A percentile compares a stretch with the other conserved stretches of the same genome.
Conservation (phyloP, 2,113 vertebrate species). For the Corydoras maculifer region DNA sequence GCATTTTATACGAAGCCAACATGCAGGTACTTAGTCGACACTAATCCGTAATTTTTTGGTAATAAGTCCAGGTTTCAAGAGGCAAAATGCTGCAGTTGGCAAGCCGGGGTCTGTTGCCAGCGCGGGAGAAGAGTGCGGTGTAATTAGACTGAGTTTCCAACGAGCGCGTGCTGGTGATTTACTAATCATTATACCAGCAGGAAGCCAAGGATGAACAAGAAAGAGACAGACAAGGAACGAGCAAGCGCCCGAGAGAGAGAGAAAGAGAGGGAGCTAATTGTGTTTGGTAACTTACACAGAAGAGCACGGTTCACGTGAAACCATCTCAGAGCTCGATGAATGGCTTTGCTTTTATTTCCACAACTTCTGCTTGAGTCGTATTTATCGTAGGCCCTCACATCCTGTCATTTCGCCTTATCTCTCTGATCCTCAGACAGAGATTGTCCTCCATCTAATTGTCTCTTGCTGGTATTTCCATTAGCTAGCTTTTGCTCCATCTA, state of each 20-base stretch:
- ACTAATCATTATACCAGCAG: conserved; percentile 33
- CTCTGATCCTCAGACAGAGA: too few relatives aligned
- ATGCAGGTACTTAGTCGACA: not conserved
- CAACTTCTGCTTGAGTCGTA: too few relatives aligned
- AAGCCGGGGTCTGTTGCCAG: conserved; percentile 20
- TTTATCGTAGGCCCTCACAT: too few relatives aligned
- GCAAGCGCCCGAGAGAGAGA: conserved; percentile 28
- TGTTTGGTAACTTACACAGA: too few relatives aligned
- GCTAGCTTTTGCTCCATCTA: too few relatives aligned
- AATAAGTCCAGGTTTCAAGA: not conserved
- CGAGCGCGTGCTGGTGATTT: conserved; percentile 33
- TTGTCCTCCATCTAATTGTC: too few relatives aligned
- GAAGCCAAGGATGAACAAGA: conserved; percentile 28
- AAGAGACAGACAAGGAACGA: conserved; percentile 17
- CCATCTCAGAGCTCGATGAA: too few relatives aligned
- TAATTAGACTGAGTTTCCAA: conserved; percentile 37
- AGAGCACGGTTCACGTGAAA: too few relatives aligned
- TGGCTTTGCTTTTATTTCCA: too few relatives aligned
- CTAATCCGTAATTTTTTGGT: too few relatives aligned
- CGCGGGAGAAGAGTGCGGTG: conserved; percentile 8
- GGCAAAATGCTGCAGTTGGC: conserved; percentile 10
- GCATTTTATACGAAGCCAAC: not conserved
- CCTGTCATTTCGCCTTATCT: too few relatives aligned
- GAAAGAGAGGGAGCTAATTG: not conserved
- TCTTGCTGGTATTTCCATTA: too few relatives aligned